phyloP scores from a whole-genome alignment of 1,140 invertebrate genomes.

The Hypsibius dujardini region DNA sequence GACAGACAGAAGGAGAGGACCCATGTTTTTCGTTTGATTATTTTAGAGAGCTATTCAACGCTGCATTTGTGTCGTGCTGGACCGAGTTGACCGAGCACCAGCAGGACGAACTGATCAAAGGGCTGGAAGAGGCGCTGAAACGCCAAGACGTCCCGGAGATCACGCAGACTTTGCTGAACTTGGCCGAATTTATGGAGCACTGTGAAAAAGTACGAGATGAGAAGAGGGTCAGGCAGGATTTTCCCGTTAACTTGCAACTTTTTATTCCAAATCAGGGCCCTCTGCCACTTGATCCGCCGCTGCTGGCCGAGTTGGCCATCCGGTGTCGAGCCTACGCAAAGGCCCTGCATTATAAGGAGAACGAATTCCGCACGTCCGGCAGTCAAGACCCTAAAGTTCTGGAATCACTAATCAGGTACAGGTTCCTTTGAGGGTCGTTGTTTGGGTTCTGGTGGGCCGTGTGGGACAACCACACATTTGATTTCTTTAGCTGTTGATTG shows the following conservation, averaged over 20 bases:
- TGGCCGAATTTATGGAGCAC: slow-evolving; percentile 99
- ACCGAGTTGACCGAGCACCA: slow-evolving; percentile 66
- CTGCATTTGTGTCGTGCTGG: slow-evolving; percentile 97
- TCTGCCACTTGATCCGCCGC: slow-evolving; percentile 63
- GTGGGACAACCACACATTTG: too few relatives aligned
- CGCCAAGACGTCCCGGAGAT: slow-evolving; percentile 88
- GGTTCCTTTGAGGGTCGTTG: too few relatives aligned
- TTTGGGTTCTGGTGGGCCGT: too few relatives aligned
- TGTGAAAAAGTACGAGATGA: slow-evolving; percentile 71
- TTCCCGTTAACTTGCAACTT: too few relatives aligned
- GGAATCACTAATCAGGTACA: slow-evolving; percentile 74
- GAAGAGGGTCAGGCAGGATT: too few relatives aligned
- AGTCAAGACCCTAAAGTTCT: slow-evolving; percentile 58
- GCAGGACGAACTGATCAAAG: slow-evolving; percentile 66
- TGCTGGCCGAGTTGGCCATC: slow-evolving; percentile 45
- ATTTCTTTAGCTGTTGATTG: too few relatives aligned
- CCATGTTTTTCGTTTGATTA: too few relatives aligned
- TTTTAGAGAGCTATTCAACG: slow-evolving; percentile 78
- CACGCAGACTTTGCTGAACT: slow-evolving; percentile 87
- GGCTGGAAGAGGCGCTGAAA: slow-evolving; percentile 67
- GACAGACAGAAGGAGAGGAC: too few relatives aligned
- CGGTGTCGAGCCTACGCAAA: slow-evolving; percentile 67
- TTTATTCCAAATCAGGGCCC: slow-evolving; percentile 59
- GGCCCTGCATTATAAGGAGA: slow-evolving; percentile 94
- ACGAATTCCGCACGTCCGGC: slow-evolving; percentile 72